Evolutionary conservation across 1,140 invertebrate genomes (phyloP), one percentile per base, ranked within the genome.

Genomic region (Lepidurus couesii): DNA sequence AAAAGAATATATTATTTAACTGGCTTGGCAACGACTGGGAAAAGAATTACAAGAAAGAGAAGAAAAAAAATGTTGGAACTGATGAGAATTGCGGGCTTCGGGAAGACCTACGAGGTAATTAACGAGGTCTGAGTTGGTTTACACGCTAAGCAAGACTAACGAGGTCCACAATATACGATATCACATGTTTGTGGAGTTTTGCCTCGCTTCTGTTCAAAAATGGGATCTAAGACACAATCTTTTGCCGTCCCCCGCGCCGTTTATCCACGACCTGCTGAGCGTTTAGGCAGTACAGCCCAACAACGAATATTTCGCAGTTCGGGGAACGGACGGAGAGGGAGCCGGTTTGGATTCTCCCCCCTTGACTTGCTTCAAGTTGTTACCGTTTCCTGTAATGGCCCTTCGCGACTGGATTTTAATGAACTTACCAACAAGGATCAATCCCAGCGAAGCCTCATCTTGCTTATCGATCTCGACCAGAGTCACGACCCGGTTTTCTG

Each of bases 361-460:
- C 16, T 21, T 65, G 21, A 21, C 21, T 65, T 65, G 16, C 53
- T 16, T 21, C 1, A 13, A 65, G 16, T 21, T 65, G 16, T 7
- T 65, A 13, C 8, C 53, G 21, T 65, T 21, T 65, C 53, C 53
- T 65, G 53, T n/a, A 13, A 65, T 65, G 53, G 53, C 3, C 53
- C 53, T 65, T 65, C 6, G 53, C 13, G 53, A 65, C 53, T 65
- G 53, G 53, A n/a, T 65, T 65, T 65, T 65, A 65, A 65, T 65
- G 53, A 65, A 65, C 53, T 65, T 65, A 65, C 53, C 53, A 65
- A 65, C 53, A 65, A 65, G 53, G 53, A 21, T 65, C 13, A 65
- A 65, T 65, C 53, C 53, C 16, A 65, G 53, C 53, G 53, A 65
- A 65, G 53, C 53, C 53, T 65, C 53, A 65, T 65, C 53, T 65